Evolutionary conservation across 2,113 vertebrate genomes (phyloP).

Genomic region (Psophia crepitans): DNA sequence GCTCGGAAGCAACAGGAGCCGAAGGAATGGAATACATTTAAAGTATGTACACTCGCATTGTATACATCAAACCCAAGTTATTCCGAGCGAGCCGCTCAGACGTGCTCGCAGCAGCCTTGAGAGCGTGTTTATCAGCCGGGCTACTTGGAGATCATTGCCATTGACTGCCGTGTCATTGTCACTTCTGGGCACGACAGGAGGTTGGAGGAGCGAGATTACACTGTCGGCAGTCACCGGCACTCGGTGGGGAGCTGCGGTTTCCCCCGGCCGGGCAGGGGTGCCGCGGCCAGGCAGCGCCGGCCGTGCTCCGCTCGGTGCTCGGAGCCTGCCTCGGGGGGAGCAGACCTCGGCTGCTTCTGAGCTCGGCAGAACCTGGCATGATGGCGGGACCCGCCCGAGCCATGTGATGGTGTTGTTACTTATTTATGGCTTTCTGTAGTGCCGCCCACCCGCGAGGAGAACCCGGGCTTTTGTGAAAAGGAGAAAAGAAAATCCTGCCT

Average conservation of each 20-base stretch:
- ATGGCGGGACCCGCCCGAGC: background rate
- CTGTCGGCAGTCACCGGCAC: background rate
- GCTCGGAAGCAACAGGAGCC: background rate
- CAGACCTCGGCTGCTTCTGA: background rate
- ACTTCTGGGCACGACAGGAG: background rate
- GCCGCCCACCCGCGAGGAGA: background rate
- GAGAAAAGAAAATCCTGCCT: background rate
- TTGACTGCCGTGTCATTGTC: conserved; percentile 55
- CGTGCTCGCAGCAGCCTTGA: background rate
- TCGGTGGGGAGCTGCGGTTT: background rate
- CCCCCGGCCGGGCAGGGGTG: background rate
- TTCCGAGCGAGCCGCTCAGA: background rate
- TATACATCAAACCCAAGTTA: conserved; percentile 9
- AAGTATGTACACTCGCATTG: background rate
- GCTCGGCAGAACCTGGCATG: background rate
- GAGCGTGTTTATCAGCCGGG: conserved; percentile 27
- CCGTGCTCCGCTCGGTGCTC: background rate
- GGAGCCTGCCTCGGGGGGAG: background rate
- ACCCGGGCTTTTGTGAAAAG: background rate
- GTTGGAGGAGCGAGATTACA: background rate
- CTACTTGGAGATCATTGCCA: conserved; percentile 41
- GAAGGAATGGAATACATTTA: background rate
- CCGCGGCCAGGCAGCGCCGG: background rate
- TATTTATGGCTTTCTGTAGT: background rate
- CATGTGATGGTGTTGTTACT: background rate